Base-by-base conservation (phyloP, 1,140 invertebrate species). In the Camponotus pennsylvanicus region DNA sequence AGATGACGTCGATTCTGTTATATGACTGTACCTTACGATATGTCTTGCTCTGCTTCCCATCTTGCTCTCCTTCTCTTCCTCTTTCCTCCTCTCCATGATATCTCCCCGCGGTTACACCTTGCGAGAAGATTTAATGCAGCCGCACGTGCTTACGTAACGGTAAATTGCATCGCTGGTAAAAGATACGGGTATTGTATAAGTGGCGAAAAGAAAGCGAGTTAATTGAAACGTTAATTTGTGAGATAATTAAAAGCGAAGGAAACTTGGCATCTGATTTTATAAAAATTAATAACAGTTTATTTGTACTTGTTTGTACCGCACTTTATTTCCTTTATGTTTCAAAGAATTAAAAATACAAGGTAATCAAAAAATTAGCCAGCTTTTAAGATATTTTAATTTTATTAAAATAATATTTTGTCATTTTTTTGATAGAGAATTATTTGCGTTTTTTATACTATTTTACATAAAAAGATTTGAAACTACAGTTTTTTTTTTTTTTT, bases 1-100 rank as follows among this genome's bases (percentile, higher is more conserved):
- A 85, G 86, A 89, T 90, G 88, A 89, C 91, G 88, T 92, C 86
- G 90, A 88, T 77, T 67, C 49, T 59, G 70, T 61, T 80, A 40
- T 83, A 63, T 66, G 82, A 75, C 89, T 91, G 86, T 86, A 91
- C 90, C 90, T 91, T 91, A 89, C 90, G 71, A 88, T 87, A 85
- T 49, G 75, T 85, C 85, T 87, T 89, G 37, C 52, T 78, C 69
- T 84, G 78, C 85, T 82, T 79, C 63, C 63, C 40, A 66, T 69
- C n/a, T 32, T 1, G 15, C 1, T 0, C n/a, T 27, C 0, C 7
- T 61, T 13, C 18, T 32, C 75, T 15, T 55, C 80, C 42, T 37
- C 5, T 27, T 27, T 27, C 49, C 27, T n/a, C 15, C 15, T 37
- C 78, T 57, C 27, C 7, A 11, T 3, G 34, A 34, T 34, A n/a